Conservation (phyloP, 2,797 vertebrate species). For the Diceros bicornis region DNA sequence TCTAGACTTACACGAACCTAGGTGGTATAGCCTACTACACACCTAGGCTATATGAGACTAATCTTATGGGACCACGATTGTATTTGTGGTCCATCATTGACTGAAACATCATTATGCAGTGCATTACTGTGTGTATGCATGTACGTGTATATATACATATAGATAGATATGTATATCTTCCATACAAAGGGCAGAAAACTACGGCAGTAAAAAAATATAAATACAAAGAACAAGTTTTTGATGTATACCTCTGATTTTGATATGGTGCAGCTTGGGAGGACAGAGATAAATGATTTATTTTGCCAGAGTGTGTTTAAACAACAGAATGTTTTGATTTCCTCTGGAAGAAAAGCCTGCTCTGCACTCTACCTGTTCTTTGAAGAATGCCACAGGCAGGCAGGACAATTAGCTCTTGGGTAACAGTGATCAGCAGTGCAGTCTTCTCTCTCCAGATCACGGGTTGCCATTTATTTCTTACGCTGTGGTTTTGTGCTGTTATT, state of each 20-base stretch:
- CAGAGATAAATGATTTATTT: conserved; percentile 68
- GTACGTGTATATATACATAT: no score
- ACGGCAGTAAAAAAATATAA: not conserved
- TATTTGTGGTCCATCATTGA: no score
- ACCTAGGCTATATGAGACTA: no score
- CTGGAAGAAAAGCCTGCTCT: conserved; percentile 9
- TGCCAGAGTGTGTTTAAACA: conserved; percentile 68
- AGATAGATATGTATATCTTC: no score
- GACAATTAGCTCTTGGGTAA: conserved; percentile 60
- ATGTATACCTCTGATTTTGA: conserved; percentile 59
- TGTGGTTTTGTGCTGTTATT: conserved; percentile 76
- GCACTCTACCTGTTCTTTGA: not conserved
- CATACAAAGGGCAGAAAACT: not conserved
- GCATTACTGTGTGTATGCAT: no score
- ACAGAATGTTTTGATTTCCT: conserved; percentile 72
- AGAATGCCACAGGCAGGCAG: not conserved
- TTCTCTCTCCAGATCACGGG: conserved; percentile 73
- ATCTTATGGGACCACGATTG: no score
- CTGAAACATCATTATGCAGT: no score
- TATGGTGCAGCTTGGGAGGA: conserved; percentile 10
- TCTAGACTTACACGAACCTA: no score
- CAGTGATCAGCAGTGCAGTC: conserved; percentile 63
- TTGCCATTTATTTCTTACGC: conserved; percentile 84
- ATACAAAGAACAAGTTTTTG: conserved; percentile 41
- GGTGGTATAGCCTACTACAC: no score